Evolutionary conservation across 30 jellyfish, hydroid and myxozoan genomes (phyloP).

Genomic region (Aurelia aurita): DNA sequence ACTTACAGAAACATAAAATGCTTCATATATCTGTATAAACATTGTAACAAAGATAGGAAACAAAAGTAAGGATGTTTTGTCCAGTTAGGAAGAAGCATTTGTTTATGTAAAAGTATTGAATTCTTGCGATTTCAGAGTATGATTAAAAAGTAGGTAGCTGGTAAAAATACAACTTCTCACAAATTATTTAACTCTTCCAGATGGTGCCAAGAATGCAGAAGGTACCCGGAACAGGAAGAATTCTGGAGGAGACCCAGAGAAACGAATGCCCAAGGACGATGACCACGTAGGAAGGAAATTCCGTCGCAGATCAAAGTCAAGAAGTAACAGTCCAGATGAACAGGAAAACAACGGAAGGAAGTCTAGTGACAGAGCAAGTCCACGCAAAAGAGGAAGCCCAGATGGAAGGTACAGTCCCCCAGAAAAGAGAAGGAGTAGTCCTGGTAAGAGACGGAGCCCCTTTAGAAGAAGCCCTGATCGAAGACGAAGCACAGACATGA

Average conservation of each 20-base stretch:
- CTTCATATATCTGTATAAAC: too few species aligned
- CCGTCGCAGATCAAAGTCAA: constrained; percentile 29
- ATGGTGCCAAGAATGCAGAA: too few species aligned
- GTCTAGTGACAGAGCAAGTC: not conserved
- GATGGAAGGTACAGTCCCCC: not conserved
- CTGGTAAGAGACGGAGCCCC: constrained; percentile 2
- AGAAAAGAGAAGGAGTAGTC: constrained; percentile 1
- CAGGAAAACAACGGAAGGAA: not conserved
- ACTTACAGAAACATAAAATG: too few species aligned
- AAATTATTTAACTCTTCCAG: too few species aligned
- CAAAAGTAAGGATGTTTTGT: too few species aligned
- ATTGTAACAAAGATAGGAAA: too few species aligned
- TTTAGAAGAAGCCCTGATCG: not conserved
- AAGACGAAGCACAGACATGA: not conserved
- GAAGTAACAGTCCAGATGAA: constrained; percentile 25
- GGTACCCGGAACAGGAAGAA: not conserved
- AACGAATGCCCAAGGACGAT: not conserved
- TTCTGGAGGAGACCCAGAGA: not conserved
- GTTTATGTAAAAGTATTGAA: too few species aligned
- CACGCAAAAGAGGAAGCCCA: constrained; percentile 3
- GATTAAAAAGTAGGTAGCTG: too few species aligned
- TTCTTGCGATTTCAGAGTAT: too few species aligned
- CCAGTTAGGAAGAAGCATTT: too few species aligned
- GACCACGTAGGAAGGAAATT: not conserved
- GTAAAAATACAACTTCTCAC: too few species aligned